Conservation (phyloP, 2,888 invertebrate genomes). For the Atrina japonica region DNA sequence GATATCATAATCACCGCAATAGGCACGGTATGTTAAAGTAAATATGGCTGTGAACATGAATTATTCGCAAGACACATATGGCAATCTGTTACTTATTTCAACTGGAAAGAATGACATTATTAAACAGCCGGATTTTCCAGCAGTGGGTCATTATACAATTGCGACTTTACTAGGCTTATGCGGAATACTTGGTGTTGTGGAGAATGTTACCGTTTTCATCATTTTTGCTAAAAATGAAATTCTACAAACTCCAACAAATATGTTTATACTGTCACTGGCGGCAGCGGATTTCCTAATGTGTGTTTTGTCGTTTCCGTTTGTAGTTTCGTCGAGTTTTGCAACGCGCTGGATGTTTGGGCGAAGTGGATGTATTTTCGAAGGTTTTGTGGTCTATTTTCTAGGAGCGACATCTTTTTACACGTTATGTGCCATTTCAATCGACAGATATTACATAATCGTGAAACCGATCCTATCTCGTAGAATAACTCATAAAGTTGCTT, state of each 20-base stretch:
- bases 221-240: conserved; percentile 60
- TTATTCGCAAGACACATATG: too few relatives aligned
- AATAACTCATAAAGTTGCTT: conserved; percentile 59
- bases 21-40: too few relatives aligned
- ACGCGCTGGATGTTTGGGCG: conserved; percentile 56
- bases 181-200: conserved; percentile 47
- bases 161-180: too few relatives aligned
- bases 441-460: conserved; percentile 70
- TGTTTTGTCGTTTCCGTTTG: conserved; percentile 51
- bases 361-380: conserved; percentile 61
- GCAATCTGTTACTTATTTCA: too few relatives aligned
- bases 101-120: too few relatives aligned
- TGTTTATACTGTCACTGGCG: conserved; percentile 64
- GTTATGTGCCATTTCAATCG: conserved; percentile 67
- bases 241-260: conserved; percentile 65
- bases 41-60: too few relatives aligned
- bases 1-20: too few relatives aligned
- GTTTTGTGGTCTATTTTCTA: conserved; percentile 66
- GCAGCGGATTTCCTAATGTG: conserved; percentile 64
- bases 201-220: conserved; percentile 54
- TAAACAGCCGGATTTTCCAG: background rate
- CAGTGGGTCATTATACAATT: background rate
- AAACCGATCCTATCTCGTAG: conserved; percentile 56
- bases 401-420: conserved; percentile 67
- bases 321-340: conserved; percentile 50